phyloP scores from a whole-genome alignment of 2,113 vertebrate genomes.

The Ceuthmochares aereus region DNA sequence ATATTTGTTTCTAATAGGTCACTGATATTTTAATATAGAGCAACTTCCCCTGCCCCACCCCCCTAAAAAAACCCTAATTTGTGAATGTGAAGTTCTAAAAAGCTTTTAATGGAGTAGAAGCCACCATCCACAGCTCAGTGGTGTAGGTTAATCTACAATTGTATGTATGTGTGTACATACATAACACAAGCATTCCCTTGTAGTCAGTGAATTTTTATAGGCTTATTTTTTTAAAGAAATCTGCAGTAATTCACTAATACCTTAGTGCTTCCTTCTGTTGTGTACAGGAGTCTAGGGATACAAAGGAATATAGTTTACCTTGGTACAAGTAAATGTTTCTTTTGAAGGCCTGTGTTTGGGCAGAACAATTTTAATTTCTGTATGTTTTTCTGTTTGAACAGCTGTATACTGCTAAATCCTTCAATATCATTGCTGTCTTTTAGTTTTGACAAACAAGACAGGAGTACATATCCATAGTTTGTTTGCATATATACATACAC shows the following conservation, averaged over 20 bases:
- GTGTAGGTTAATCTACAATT: not conserved
- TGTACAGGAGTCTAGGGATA: not conserved
- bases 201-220: not conserved
- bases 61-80: not conserved
- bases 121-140: not conserved
- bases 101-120: not conserved
- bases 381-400: not conserved
- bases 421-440: not conserved
- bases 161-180: not conserved
- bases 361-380: not conserved
- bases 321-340: not conserved
- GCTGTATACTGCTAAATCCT: not conserved
- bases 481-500: not conserved
- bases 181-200: not conserved
- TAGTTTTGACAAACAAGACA: not conserved
- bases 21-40: not conserved
- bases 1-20: not conserved
- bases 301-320: not conserved
- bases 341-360: not conserved
- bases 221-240: not conserved
- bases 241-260: not conserved
- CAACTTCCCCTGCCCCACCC: not conserved
- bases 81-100: not conserved
- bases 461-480: not conserved
- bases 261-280: not conserved